These are phyloP conservation scores for Drosophila mettleri DNA, from an alignment of 2,888 invertebrate genomes.

Conservation along the genomic window DNA sequence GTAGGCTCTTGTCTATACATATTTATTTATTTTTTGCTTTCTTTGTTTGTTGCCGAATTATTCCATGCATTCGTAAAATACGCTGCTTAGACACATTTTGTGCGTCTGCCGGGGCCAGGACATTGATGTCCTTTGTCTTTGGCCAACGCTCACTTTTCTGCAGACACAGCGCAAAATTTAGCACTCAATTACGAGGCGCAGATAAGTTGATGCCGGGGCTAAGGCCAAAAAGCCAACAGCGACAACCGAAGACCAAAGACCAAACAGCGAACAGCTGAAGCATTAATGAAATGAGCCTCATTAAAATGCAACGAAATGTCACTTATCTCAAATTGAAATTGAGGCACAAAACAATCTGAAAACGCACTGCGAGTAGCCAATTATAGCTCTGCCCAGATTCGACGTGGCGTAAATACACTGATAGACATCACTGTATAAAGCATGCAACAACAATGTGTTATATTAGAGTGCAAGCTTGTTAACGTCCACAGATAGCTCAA, in stretches of 20 bases:
- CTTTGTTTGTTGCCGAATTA: slow-evolving; percentile 48
- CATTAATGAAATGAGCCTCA: slow-evolving; percentile 74
- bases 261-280: slow-evolving; percentile 10
- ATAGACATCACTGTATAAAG: slow-evolving; percentile 57
- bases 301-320: slow-evolving; percentile 82
- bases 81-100: slow-evolving; percentile 69
- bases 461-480: slow-evolving; percentile 77
- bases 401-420: slow-evolving; percentile 69
- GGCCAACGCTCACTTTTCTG: slow-evolving; percentile 38
- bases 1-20: slow-evolving; percentile 18
- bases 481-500: slow-evolving; percentile 66
- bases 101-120: slow-evolving; percentile 9
- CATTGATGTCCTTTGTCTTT: slow-evolving; percentile 48
- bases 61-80: slow-evolving; percentile 79
- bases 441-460: slow-evolving; percentile 52
- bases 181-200: slow-evolving; percentile 67
- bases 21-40: not conserved
- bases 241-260: slow-evolving; percentile 14
- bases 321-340: slow-evolving; percentile 79
- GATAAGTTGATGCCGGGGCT: slow-evolving; percentile 62
- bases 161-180: slow-evolving; percentile 72
- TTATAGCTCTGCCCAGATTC: slow-evolving; percentile 43
- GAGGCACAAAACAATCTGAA: slow-evolving; percentile 67
- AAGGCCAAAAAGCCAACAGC: slow-evolving; percentile 21
- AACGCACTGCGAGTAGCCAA: slow-evolving; percentile 42